Conservation (phyloP, 2,888 invertebrate genomes). For the Protodeltote pygarga region DNA sequence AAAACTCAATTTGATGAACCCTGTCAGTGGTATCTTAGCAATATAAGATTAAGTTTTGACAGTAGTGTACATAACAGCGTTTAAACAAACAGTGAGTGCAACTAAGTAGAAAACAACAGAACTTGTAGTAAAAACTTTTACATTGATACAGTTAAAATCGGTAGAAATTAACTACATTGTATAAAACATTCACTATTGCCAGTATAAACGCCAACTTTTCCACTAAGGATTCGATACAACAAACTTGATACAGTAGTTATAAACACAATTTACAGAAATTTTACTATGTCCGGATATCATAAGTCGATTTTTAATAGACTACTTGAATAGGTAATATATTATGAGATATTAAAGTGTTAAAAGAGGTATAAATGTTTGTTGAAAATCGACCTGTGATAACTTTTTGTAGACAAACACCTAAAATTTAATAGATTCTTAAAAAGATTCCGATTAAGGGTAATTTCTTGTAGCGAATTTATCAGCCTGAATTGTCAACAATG, state of each 20-base stretch:
- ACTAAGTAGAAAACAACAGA: too few relatives aligned
- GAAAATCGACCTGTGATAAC: slow-evolving; percentile 11
- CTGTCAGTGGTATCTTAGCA: too few relatives aligned
- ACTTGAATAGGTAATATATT: slow-evolving; percentile 20
- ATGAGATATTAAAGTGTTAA: slow-evolving; percentile 27
- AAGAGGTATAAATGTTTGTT: slow-evolving; percentile 3
- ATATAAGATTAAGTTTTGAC: too few relatives aligned
- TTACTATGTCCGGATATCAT: slow-evolving; percentile 3
- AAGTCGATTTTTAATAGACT: slow-evolving; percentile 10
- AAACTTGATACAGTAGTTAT: slow-evolving; percentile 27
- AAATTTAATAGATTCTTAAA: slow-evolving; percentile 7
- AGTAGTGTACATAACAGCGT: too few relatives aligned
- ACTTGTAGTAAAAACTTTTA: too few relatives aligned
- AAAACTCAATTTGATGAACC: too few relatives aligned
- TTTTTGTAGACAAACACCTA: slow-evolving; percentile 14
- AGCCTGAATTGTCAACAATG: background rate
- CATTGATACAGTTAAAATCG: too few relatives aligned
- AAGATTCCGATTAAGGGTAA: slow-evolving; percentile 4
- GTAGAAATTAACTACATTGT: slow-evolving; percentile 26
- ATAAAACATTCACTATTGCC: slow-evolving; percentile 4
- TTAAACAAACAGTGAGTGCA: too few relatives aligned
- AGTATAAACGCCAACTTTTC: slow-evolving; percentile 6
- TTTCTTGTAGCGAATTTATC: slow-evolving; percentile 7
- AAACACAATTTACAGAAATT: slow-evolving; percentile 22
- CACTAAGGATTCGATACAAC: slow-evolving; percentile 33